phyloP scores from a whole-genome alignment of 2,113 vertebrate genomes.

The Dinomys branickii region DNA sequence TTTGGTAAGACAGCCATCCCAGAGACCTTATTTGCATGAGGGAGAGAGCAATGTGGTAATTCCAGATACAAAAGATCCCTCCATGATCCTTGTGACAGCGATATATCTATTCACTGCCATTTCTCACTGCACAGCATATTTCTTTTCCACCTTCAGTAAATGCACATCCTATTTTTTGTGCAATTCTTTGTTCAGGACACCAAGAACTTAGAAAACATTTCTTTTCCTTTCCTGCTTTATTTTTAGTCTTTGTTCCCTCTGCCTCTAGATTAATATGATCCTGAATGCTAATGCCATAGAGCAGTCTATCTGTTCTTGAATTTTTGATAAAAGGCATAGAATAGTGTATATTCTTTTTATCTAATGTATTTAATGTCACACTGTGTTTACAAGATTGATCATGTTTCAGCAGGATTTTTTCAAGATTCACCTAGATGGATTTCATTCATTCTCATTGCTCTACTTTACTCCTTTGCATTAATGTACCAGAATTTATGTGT shows the following conservation, averaged over 20 bases:
- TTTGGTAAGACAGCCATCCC: not conserved
- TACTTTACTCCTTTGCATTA: not conserved
- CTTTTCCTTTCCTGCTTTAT: not conserved
- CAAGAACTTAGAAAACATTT: not conserved
- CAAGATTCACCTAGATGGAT: not conserved
- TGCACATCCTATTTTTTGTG: not conserved
- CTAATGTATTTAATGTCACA: not conserved
- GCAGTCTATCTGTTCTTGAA: not conserved
- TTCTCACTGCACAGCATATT: fast-evolving
- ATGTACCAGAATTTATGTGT: not conserved
- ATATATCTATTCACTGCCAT: not conserved
- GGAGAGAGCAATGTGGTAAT: not conserved
- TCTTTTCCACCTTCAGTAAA: not conserved
- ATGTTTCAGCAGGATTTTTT: not conserved
- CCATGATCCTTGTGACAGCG: not conserved
- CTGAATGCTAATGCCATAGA: not conserved
- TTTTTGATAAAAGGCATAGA: not conserved
- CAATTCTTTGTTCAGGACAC: not conserved
- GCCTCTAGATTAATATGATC: too few relatives aligned
- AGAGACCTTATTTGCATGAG: not conserved
- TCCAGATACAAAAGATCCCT: not conserved
- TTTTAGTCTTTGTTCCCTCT: not conserved
- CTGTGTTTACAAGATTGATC: not conserved
- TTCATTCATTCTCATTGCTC: not conserved
- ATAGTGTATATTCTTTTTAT: not conserved